Evolutionary conservation across 1,140 invertebrate genomes (phyloP).

Genomic region (Brachystomella parvula): DNA sequence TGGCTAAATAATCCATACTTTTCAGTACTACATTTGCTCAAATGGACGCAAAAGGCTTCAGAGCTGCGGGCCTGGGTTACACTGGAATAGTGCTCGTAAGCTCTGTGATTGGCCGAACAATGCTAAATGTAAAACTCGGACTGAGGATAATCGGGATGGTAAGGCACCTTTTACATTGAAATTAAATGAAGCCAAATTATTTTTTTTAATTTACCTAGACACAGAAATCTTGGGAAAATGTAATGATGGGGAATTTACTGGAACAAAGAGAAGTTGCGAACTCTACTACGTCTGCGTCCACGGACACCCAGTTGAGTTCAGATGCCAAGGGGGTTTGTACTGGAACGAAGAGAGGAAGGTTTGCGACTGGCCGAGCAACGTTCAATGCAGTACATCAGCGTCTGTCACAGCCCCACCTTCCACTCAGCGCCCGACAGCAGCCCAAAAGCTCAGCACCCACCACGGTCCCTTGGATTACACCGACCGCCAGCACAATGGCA

Average conservation of each 20-base stretch:
- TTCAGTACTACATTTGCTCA: constrained; percentile 40
- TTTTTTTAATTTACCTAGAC: background rate
- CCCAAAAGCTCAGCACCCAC: constrained; percentile 15
- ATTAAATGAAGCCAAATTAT: background rate
- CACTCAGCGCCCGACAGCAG: constrained; percentile 26
- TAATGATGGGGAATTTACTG: constrained; percentile 54
- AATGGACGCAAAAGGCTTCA: constrained; percentile 34
- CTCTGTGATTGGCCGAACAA: constrained; percentile 40
- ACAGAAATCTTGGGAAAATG: constrained; percentile 43
- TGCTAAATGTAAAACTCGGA: constrained; percentile 30
- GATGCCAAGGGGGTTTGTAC: constrained; percentile 65
- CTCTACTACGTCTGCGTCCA: constrained; percentile 70
- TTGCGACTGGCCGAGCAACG: constrained; percentile 70
- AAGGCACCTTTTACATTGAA: background rate
- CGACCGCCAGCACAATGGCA: constrained; percentile 38
- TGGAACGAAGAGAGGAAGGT: constrained; percentile 53
- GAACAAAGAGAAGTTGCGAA: constrained; percentile 59
- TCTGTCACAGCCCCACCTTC: background rate
- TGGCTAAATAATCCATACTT: too few species aligned
- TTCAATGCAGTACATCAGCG: constrained; percentile 51
- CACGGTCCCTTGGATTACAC: background rate
- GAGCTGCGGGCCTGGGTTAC: constrained; percentile 36
- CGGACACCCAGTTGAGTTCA: constrained; percentile 60
- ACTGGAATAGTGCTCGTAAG: constrained; percentile 37
- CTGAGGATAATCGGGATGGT: constrained; percentile 1